Conservation (phyloP, 2,888 invertebrate species). For the Torymus aiolomorphi region DNA sequence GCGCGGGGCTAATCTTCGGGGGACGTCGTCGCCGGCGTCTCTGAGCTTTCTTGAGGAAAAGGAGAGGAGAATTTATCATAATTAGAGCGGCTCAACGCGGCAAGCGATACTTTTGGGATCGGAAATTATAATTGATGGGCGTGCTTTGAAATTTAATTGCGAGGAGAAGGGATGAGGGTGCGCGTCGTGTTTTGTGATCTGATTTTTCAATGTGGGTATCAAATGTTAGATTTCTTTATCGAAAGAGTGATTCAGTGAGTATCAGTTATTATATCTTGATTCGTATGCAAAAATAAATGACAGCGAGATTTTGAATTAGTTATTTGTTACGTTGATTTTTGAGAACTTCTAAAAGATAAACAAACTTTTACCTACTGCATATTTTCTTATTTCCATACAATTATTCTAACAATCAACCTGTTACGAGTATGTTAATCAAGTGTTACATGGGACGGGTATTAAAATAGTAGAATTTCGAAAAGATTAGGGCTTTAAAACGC, state of each 20-base stretch:
- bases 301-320: no score
- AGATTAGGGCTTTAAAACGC: slow-evolving; percentile 34
- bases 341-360: no score
- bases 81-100: slow-evolving; percentile 24
- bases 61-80: slow-evolving; percentile 33
- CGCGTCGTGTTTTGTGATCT: no score
- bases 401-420: not conserved
- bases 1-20: slow-evolving; percentile 13
- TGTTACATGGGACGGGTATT: not conserved
- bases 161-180: not conserved
- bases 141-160: slow-evolving; percentile 17
- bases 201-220: no score
- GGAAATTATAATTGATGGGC: slow-evolving; percentile 40
- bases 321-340: no score
- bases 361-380: no score
- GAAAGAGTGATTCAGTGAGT: no score
- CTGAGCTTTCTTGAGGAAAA: not conserved
- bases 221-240: no score
- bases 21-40: not conserved
- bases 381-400: no score
- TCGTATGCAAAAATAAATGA: no score
- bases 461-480: slow-evolving; percentile 7
- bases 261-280: no score
- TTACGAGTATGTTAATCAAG: slow-evolving; percentile 5
- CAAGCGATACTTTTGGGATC: slow-evolving; percentile 14